Conservation (phyloP, 2,888 invertebrate genomes). For the Didymodactylos carnosus region DNA sequence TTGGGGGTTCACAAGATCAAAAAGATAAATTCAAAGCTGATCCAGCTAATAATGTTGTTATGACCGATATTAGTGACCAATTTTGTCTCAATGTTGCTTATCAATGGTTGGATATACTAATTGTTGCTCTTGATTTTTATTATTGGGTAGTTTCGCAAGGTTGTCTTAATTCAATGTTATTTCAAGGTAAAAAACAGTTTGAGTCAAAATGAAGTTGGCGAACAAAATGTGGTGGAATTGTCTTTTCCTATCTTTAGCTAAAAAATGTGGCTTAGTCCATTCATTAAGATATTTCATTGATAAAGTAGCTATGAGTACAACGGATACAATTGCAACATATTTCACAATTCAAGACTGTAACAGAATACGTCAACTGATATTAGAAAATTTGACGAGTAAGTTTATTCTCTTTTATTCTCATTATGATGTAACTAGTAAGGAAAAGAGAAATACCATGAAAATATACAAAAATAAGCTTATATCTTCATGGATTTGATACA, state of each 20-base stretch:
- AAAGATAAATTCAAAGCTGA: constrained; percentile 17
- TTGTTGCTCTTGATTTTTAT: constrained; percentile 34
- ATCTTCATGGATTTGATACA: too few species aligned
- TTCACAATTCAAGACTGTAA: neutral
- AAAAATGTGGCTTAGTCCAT: constrained; percentile 16
- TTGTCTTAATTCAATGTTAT: constrained; percentile 19
- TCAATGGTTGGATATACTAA: constrained; percentile 30
- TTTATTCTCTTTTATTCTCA: too few species aligned
- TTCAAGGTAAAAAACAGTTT: constrained; percentile 5
- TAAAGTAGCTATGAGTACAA: constrained; percentile 13
- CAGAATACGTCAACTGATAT: neutral
- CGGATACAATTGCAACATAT: neutral
- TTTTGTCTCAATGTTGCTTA: constrained; percentile 19
- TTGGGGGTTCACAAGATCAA: constrained; percentile 22
- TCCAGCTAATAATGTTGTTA: constrained; percentile 19
- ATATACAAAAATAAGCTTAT: too few species aligned
- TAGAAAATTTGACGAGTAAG: constrained; percentile 17
- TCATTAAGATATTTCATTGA: constrained; percentile 16
- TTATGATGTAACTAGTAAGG: too few species aligned
- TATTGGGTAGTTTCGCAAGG: constrained; percentile 32
- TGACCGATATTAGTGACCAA: constrained; percentile 18
- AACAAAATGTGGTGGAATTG: too few species aligned
- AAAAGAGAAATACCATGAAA: too few species aligned
- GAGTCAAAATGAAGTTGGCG: neutral
- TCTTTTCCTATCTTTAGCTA: constrained; percentile 16